Base-by-base conservation (phyloP, 2,113 vertebrate genomes). In the Vimba vimba region DNA sequence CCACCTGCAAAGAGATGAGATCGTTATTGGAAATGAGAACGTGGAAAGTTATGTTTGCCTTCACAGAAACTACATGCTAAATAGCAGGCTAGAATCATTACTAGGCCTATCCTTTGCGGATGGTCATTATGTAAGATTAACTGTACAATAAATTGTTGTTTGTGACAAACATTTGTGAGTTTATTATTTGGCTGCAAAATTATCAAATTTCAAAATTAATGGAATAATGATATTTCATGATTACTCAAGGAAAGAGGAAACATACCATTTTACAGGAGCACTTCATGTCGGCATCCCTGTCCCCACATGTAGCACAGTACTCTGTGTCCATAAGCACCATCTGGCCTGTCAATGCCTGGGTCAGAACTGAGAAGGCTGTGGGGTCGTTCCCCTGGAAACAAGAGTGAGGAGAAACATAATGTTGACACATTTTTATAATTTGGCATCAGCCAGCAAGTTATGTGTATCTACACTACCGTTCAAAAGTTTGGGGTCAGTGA, bases 311-410 rank as follows among this genome's bases (percentile, higher is more conserved):
- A 23, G 95, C 95, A 78, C 96, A 97, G 88, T 95, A 96, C 76
- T 97, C 96, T 10, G 95, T 95, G 90, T 97, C 95, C 90, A 96
- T 91, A 81, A 97, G 96, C 9, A 95, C 96, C 90, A 97, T 94
- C 91, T 97, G 96, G 59, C 96, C 96, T 43, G 96, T 96, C 85
- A 97, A 94, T 0, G 96, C 96, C 89, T 97, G 96, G 27, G 95
- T 96, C 74, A 97, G 94, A 39, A 96, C 95, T 66, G 96, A 96
- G 86, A 97, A 95, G 13, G 95, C 96, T 23, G 96, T 96, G 21
- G 96, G 96, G 86, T 96, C 94, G 69, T 93, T 94, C 19, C 95
- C 96, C 96, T 97, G 79, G 73, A 90, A 85, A 89, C 74, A 59
- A 68, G 4, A 82, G 64, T 64, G 39, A 75, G 30, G 15, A 7